Percentiles rank a stretch among this genome's conserved stretches.
Conservation (phyloP, 2,797 vertebrate genomes). For the Sandelia bainsii region DNA sequence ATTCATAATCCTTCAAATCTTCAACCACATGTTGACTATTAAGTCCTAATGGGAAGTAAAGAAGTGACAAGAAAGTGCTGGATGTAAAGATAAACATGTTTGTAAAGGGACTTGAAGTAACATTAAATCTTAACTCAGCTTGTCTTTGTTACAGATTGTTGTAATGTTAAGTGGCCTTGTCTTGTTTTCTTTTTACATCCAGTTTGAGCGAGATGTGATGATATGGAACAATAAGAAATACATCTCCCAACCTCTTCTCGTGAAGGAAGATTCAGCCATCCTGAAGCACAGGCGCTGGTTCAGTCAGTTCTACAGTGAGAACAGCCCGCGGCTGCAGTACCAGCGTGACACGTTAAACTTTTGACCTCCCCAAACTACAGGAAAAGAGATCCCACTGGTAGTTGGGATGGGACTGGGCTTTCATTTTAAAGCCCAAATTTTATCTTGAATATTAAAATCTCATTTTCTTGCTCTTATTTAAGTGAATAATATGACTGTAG, state of each 20-base stretch:
- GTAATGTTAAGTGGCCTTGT: slow-evolving; percentile 3
- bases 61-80: not conserved
- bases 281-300: slow-evolving; percentile 89
- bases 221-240: slow-evolving; percentile 93
- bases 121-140: not conserved
- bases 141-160: not conserved
- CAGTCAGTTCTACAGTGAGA: slow-evolving; percentile 89
- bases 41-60: not conserved
- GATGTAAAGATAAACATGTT: not conserved
- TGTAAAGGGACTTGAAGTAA: not conserved
- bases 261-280: slow-evolving; percentile 88
- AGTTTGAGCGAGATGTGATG: slow-evolving; percentile 90
- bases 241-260: slow-evolving; percentile 85
- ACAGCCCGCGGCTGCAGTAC: slow-evolving; percentile 76
- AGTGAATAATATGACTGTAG: not conserved
- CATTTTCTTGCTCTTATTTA: not conserved
- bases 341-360: slow-evolving; percentile 82
- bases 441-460: not conserved
- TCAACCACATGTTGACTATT: slow-evolving; percentile 6
- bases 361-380: slow-evolving; percentile 60
- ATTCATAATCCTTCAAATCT: not conserved
- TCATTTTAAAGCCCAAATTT: not conserved
- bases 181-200: not conserved
- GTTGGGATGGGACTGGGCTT: not conserved
- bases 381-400: slow-evolving; percentile 7